These are phyloP conservation scores for Conus betulinus DNA, from an alignment of 1,140 invertebrate genomes.

Conservation along the genomic window DNA sequence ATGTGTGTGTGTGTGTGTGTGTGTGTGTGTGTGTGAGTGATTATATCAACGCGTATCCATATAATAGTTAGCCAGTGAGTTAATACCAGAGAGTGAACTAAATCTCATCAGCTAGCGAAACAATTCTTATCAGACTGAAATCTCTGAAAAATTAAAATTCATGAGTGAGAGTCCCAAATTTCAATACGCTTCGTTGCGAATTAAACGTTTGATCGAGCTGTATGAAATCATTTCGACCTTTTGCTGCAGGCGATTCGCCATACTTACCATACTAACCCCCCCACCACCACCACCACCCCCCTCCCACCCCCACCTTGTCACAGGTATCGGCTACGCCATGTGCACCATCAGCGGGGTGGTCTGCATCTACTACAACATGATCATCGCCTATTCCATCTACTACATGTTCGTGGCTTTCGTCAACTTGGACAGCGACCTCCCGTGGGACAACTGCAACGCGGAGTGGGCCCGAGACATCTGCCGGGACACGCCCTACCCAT, in stretches of 20 bases:
- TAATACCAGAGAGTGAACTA: no score
- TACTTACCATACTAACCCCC: no score
- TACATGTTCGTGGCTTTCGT: slow-evolving; percentile 70
- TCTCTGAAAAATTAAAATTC: no score
- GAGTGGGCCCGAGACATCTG: neutral
- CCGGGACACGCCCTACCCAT: neutral
- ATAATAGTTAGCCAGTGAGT: no score
- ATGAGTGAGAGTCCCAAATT: neutral
- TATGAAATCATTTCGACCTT: no score
- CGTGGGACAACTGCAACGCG: slow-evolving; percentile 62
- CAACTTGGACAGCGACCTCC: slow-evolving; percentile 59
- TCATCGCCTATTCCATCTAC: slow-evolving; percentile 75
- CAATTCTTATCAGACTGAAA: neutral
- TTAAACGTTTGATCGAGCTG: no score
- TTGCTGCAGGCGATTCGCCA: no score
- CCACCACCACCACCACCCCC: no score
- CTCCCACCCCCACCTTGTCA: neutral
- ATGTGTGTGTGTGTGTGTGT: neutral
- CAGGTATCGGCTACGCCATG: slow-evolving; percentile 72
- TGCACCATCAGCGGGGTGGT: slow-evolving; percentile 68
- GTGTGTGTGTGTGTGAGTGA: no score
- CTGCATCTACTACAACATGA: slow-evolving; percentile 74
- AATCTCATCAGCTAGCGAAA: no score
- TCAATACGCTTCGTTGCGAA: no score
- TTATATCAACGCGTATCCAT: no score